phyloP scores from a whole-genome alignment of 2,888 invertebrate genomes.

The Drosophila parthenogenetica region DNA sequence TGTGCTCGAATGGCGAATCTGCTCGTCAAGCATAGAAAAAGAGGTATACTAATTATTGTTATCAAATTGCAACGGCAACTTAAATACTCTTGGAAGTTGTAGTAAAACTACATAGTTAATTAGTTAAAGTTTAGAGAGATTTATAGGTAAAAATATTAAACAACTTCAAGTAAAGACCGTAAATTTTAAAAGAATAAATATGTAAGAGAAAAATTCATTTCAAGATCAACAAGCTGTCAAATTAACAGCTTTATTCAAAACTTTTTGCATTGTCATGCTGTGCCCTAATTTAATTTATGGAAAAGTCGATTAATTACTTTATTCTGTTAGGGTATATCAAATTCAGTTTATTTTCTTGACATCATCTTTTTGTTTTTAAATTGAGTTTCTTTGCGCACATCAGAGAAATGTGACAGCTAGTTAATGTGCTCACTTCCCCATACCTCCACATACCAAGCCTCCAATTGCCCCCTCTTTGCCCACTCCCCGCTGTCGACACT shows the following conservation, averaged over 20 bases:
- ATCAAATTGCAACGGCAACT: background rate
- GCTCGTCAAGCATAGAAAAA: background rate
- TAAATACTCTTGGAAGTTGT: background rate
- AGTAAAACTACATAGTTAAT: background rate
- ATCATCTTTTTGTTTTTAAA: conserved; percentile 37
- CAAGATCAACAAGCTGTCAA: background rate
- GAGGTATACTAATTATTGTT: conserved; percentile 4
- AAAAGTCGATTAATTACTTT: background rate
- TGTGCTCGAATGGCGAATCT: conserved; percentile 29
- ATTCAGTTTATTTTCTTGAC: background rate
- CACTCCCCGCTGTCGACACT: background rate
- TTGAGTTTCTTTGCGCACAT: conserved; percentile 61
- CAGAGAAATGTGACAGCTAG: conserved; percentile 76
- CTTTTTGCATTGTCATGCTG: background rate
- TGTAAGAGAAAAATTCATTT: too few relatives aligned
- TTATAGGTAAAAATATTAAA: too few relatives aligned
- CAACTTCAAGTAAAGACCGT: too few relatives aligned
- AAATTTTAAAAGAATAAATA: too few relatives aligned
- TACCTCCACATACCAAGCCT: background rate
- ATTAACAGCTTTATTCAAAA: background rate
- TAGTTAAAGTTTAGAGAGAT: too few relatives aligned
- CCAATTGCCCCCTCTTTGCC: background rate
- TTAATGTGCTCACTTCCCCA: conserved; percentile 47
- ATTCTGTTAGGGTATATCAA: conserved; percentile 35
- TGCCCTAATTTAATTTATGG: background rate